Evolutionary conservation across 2,797 vertebrate genomes (phyloP), one percentile per base, ranked within the genome.

Genomic region (Chloroceryle amazona): DNA sequence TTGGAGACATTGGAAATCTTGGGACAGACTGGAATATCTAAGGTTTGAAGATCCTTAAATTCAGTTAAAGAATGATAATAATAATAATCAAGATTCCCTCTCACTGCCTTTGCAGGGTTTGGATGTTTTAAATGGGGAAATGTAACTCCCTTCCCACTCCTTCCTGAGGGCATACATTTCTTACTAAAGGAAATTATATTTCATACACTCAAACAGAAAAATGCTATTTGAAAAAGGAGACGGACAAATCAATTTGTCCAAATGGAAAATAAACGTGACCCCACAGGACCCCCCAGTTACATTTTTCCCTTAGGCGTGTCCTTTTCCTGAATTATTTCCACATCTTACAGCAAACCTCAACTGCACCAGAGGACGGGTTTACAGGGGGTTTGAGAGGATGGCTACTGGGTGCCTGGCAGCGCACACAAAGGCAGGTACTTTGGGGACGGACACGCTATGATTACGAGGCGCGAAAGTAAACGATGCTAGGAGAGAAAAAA

Each of bases 401-500:
- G 67, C 46, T 4, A 17, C 17, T 2, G 66, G 41, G 46, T 23
- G 82, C 80, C 63, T 5, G 29, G 65, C 70, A 51, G 78, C 13
- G 26, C 82, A 76, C 90, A 96, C 92, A 96, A 95, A 96, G 88
- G 80, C 92, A 85, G 88, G 90, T 82, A 76, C 58, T 62, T 23
- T 0, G 62, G 46, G 31, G 31, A 74, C 3, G 18, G 73, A 39
- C 86, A 23, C 29, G 42, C 81, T 5, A 11, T 0, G 49, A 49
- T 15, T 78, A 67, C 23, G 26, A 82, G 68, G 74, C 81, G 70
- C 71, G 54, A 93, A 96, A 85, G 57, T 13, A 4, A 67, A 71
- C 20, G 79, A 87, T 35, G 81, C 75, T 25, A 29, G 41, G 11
- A 26, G 14, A 21, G 21, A 21, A 66, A 44, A 44, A 58, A 65